Evolutionary conservation across 2,797 vertebrate genomes (phyloP), one percentile per base, ranked within the genome.

Genomic region (Dromococcyx pavoninus): DNA sequence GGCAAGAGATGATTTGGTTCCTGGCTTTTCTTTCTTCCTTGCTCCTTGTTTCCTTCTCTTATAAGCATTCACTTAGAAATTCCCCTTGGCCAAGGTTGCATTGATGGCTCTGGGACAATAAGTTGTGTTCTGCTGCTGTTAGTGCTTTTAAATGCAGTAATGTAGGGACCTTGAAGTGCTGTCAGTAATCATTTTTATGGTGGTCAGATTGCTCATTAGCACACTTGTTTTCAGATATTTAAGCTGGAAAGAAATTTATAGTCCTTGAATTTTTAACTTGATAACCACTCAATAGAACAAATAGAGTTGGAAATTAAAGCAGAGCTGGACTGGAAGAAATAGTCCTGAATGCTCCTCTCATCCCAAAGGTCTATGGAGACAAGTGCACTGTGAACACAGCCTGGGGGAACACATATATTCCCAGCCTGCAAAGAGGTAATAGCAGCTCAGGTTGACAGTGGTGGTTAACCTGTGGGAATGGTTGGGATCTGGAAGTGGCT

Each of bases 211-310:
- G 89, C 88, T 96, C 92, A 94, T 97, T 97, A 96, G 91, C 88
- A 89, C 62, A 27, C 93, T 94, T 95, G 94, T 96, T 96, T 94
- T 94, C 86, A 88, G 92, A 88, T 95, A 94, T 93, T 96, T 96
- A 95, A 96, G 91, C 92, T 87, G 86, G 89, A 87, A 85, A 92
- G 89, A 94, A 95, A 97, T 97, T 95, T 79, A 96, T 95, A 95
- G 93, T 92, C 77, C 88, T 94, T 97, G 93, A 96, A 94, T 95
- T 96, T 97, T 96, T 97, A 97, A 97, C 92, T 95, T 92, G 91
- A 91, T 95, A 91, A 91, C 61, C 75, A 80, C 80, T 96, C 95
- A 88, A 85, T 93, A 95, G 93, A 94, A 91, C 91, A 96, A 95
- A 95, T 85, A 74, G 93, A 90, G 79, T 61, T 56, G 73, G 89